These are phyloP conservation scores for Channa maculata DNA, from an alignment of 2,113 vertebrate species.

Conservation along the genomic window DNA sequence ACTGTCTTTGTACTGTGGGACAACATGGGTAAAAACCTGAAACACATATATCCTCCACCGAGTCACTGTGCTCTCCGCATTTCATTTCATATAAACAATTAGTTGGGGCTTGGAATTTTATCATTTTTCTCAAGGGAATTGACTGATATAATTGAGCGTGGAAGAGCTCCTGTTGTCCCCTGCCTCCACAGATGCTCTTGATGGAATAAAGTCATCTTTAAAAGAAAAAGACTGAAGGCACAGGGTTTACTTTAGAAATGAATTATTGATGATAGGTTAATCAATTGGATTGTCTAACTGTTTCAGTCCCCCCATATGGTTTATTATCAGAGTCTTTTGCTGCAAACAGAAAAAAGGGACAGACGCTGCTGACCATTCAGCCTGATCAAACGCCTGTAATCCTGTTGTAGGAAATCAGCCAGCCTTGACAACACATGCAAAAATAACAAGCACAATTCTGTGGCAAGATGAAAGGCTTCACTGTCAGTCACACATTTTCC, in stretches of 20 bases:
- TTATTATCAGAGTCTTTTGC: constrained; percentile 11
- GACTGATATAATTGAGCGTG: background rate
- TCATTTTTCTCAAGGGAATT: background rate
- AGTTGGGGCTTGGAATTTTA: background rate
- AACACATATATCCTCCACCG: background rate
- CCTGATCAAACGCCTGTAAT: constrained; percentile 38
- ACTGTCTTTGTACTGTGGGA: background rate
- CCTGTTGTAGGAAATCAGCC: constrained; percentile 21
- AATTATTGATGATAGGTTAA: background rate
- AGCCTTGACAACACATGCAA: constrained; percentile 18
- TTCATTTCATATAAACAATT: background rate
- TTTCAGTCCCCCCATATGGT: background rate
- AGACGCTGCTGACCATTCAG: constrained; percentile 2
- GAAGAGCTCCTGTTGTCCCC: background rate
- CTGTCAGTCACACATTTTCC: constrained; percentile 15
- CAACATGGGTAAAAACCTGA: background rate
- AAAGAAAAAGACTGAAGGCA: background rate
- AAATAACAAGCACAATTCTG: constrained; percentile 38
- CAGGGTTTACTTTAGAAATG: background rate
- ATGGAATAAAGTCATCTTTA: background rate
- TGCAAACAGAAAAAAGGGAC: background rate
- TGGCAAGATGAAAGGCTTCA: constrained; percentile 31
- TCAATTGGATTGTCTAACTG: too few relatives aligned
- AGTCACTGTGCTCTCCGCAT: background rate
- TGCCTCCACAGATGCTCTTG: background rate